Percentiles rank a stretch among this genome's conserved stretches.
These are phyloP conservation scores for Odontomachus brunneus DNA, from an alignment of 1,140 invertebrate genomes.

Conservation along the genomic window DNA sequence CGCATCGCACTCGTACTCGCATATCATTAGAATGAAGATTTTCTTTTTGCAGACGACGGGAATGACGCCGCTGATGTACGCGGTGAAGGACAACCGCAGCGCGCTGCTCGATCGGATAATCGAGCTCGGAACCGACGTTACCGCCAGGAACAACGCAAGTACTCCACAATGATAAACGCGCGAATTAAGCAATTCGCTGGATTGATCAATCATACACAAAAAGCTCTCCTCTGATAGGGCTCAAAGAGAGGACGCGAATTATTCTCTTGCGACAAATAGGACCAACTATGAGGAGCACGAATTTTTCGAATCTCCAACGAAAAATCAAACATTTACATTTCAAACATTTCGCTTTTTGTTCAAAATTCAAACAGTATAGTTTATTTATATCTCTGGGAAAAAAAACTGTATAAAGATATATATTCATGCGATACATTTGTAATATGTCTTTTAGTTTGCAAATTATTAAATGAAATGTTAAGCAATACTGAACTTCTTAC, in stretches of 20 bases:
- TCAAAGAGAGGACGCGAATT: neutral
- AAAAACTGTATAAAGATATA: too few relatives aligned
- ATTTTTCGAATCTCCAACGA: conserved; percentile 32
- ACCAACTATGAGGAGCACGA: neutral
- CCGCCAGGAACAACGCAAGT: conserved; percentile 95
- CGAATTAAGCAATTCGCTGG: neutral
- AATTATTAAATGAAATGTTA: too few relatives aligned
- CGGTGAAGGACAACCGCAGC: conserved; percentile 96
- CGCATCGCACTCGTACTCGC: too few relatives aligned
- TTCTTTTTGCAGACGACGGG: conserved; percentile 90
- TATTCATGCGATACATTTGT: too few relatives aligned
- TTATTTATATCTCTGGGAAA: too few relatives aligned
- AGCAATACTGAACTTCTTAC: too few relatives aligned
- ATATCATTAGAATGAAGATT: neutral
- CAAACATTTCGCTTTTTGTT: too few relatives aligned
- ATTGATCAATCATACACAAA: neutral
- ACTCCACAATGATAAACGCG: conserved; percentile 8
- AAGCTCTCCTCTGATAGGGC: neutral
- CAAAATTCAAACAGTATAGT: too few relatives aligned
- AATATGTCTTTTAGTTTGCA: too few relatives aligned
- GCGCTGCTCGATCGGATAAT: conserved; percentile 95
- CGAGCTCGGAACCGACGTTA: conserved; percentile 96
- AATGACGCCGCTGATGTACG: conserved; percentile 97
- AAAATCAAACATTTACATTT: too few relatives aligned
- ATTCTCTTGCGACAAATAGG: neutral